A percentile compares a stretch with the other conserved stretches of the same genome.
These are phyloP conservation scores for Chunga burmeisteri DNA, from an alignment of 2,113 vertebrate species.

Conservation along the genomic window DNA sequence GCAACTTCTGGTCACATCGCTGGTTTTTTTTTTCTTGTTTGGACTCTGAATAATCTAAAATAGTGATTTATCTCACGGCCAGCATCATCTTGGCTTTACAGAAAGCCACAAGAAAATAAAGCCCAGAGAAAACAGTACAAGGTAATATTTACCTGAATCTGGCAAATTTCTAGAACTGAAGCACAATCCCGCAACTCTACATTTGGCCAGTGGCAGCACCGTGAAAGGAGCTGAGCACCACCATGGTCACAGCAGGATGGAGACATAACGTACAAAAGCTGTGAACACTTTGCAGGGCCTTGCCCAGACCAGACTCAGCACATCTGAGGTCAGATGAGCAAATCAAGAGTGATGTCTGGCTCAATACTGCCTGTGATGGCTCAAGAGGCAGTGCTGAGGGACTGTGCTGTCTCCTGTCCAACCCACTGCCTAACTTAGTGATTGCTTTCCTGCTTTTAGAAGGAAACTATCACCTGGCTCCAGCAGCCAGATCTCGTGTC, in stretches of 20 bases:
- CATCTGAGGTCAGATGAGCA: not conserved
- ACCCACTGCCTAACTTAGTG: not conserved
- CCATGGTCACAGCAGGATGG: not conserved
- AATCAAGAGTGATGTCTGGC: not conserved
- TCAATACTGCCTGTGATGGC: not conserved
- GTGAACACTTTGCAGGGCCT: not conserved
- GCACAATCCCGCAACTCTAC: not conserved
- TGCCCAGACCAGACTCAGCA: not conserved
- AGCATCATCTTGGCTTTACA: not conserved
- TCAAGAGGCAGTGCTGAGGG: not conserved
- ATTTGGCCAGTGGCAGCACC: not conserved
- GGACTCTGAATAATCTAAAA: not conserved
- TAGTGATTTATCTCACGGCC: not conserved
- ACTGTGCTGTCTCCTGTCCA: not conserved
- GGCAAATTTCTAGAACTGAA: not conserved
- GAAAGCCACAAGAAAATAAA: not conserved
- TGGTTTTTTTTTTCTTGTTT: not conserved
- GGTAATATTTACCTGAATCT: not conserved
- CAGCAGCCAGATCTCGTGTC: not conserved
- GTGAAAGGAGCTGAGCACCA: not conserved
- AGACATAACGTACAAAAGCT: not conserved
- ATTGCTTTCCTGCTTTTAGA: not conserved
- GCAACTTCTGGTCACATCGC: fast-evolving
- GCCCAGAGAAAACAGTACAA: not conserved
- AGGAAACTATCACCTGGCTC: not conserved